Conservation (phyloP, 30 jellyfish, hydroid and myxozoan species). For the Pelagia noctiluca region DNA sequence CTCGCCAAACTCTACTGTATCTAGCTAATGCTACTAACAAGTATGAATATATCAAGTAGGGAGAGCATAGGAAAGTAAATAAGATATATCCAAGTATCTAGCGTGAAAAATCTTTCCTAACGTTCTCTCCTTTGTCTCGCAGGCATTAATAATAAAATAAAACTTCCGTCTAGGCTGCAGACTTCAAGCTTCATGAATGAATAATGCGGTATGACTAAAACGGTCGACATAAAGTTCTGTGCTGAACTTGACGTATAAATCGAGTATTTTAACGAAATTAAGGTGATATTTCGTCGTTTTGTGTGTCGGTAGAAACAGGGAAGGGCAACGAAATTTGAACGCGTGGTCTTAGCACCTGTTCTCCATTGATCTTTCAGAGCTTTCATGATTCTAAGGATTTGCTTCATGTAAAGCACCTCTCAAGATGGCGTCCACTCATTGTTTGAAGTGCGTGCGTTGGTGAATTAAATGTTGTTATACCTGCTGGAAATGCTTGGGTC, state of each 20-base stretch:
- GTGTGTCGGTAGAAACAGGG: conserved; percentile 54
- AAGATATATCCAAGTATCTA: too few relatives aligned
- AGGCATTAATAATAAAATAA: too few relatives aligned
- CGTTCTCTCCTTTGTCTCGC: conserved; percentile 7
- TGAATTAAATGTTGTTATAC: neutral
- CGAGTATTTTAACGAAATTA: neutral
- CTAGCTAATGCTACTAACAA: too few relatives aligned
- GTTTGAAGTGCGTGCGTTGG: neutral
- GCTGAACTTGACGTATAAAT: neutral
- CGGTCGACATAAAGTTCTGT: neutral
- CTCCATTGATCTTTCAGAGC: conserved; percentile 63
- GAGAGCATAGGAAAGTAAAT: too few relatives aligned
- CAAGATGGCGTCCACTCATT: conserved; percentile 16
- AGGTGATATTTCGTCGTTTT: neutral
- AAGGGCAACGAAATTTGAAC: conserved; percentile 63
- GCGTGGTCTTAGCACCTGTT: conserved; percentile 83
- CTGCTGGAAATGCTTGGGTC: conserved; percentile 6
- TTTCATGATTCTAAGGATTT: conserved; percentile 28
- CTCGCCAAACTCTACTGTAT: too few relatives aligned
- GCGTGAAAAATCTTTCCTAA: too few relatives aligned
- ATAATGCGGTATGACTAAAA: neutral
- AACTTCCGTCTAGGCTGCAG: conserved; percentile 60
- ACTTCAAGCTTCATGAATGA: neutral
- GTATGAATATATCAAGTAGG: too few relatives aligned
- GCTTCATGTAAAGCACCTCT: conserved; percentile 48